Base-by-base conservation (phyloP, 2,888 invertebrate genomes). In the Caenorhabditis sp. region DNA sequence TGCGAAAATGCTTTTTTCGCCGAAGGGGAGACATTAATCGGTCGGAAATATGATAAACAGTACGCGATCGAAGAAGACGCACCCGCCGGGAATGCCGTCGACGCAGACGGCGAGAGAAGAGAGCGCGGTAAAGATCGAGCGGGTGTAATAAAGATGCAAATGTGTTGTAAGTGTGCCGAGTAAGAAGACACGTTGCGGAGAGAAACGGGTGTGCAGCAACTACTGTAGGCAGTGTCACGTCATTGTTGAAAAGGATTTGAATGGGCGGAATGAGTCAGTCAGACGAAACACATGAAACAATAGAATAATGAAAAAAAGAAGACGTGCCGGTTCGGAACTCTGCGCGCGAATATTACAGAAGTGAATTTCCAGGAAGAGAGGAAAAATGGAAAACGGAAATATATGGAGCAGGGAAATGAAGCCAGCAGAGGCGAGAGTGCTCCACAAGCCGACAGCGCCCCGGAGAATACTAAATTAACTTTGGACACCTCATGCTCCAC, bases 401-500 rank as follows among this genome's bases (percentile, higher is more conserved):
- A 63, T 62, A 61, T 56, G 43, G 68, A 55, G 68, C 62, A 62
- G 52, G 48, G 46, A 58, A 65, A 58, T 50, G 50, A 58, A 73
- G 41, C 43, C 58, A 26, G 32, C 43, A 13, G 39, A 9, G 55
- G 61, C 39, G 61, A 55, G 53, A 48, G 59, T 59, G 59, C 59
- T 58, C 56, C 22, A 26, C 43, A 43, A 52, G 50, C 62, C 52
- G 56, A 41, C 22, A 22, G 35, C 43, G 63, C 43, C 17, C 17
- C 43, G 39, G 53, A 62, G 71, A 63, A 72, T 72, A 72, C 59
- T 70, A 59, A 70, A 70, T 70, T 70, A 70, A 70, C 70, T 70
- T 70, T 70, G 70, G 70, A 70, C 70, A 70, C 70, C 70, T 70
- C 70, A 70, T 70, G 70, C 70, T 70, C 45, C 59, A 70, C 59